Evolutionary conservation across 2,797 vertebrate genomes (phyloP).

Genomic region (Toxotes lorentzi): DNA sequence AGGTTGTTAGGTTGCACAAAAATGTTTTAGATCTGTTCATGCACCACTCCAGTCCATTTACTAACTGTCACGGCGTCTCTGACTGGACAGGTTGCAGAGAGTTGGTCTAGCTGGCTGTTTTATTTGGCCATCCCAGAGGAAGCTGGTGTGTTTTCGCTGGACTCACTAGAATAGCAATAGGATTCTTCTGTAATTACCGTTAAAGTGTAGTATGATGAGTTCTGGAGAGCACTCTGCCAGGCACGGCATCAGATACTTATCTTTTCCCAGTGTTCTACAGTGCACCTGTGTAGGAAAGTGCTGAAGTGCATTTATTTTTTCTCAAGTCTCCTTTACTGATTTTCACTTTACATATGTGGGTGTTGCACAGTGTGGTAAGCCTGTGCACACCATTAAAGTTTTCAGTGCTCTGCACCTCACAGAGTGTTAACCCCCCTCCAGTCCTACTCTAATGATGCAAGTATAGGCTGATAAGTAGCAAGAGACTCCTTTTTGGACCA

Average conservation of each 20-base stretch:
- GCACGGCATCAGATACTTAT: constrained; percentile 35
- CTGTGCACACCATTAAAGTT: constrained; percentile 22
- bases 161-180: constrained; percentile 50
- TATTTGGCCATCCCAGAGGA: constrained; percentile 65
- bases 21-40: constrained; percentile 14
- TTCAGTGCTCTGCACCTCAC: constrained; percentile 4
- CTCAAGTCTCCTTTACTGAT: neutral
- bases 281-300: constrained; percentile 33
- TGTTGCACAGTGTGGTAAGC: constrained; percentile 3
- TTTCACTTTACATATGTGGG: constrained; percentile 7
- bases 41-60: constrained; percentile 33
- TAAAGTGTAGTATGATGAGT: constrained; percentile 49
- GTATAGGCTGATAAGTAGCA: constrained; percentile 41
- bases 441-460: constrained; percentile 60
- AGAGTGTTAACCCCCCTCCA: constrained; percentile 10
- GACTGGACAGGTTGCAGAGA: constrained; percentile 45
- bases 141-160: constrained; percentile 64
- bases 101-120: constrained; percentile 55
- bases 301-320: constrained; percentile 6
- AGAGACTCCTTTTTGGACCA: constrained; percentile 27
- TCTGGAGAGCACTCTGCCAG: constrained; percentile 23
- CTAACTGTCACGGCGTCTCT: constrained; percentile 32
- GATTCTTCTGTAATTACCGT: constrained; percentile 68
- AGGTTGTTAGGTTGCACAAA: constrained; percentile 20
- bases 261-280: constrained; percentile 34